Evolutionary conservation across 2,797 vertebrate genomes (phyloP).

Genomic region (Momotus momota): DNA sequence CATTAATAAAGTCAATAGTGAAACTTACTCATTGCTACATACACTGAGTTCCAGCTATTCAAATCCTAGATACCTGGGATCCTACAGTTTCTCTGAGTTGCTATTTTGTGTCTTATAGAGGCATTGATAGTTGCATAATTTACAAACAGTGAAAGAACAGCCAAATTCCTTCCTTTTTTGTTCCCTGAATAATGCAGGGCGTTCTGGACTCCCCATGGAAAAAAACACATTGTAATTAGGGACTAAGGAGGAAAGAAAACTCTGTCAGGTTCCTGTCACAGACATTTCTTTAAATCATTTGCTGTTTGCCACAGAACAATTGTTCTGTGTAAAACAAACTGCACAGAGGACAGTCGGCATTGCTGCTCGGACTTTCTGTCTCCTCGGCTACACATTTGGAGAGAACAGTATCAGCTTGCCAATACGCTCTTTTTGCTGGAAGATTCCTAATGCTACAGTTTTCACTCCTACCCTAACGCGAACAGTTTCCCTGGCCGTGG

Average conservation of each 20-base stretch:
- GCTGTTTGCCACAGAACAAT: constrained; percentile 12
- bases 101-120: neutral
- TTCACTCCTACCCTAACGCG: neutral
- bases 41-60: neutral
- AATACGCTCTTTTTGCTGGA: neutral
- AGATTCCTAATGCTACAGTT: neutral
- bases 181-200: constrained; percentile 20
- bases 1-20: neutral
- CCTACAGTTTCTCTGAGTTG: neutral
- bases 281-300: constrained; percentile 6
- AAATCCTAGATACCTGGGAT: neutral
- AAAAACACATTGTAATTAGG: neutral
- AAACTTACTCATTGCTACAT: neutral
- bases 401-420: neutral
- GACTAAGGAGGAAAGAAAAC: neutral
- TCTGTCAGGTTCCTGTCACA: constrained; percentile 41
- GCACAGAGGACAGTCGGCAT: neutral
- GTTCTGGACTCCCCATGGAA: neutral
- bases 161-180: neutral
- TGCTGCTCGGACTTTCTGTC: neutral
- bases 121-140: neutral
- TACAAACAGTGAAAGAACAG: neutral
- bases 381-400: neutral
- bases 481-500: neutral
- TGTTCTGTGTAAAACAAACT: neutral